Percentiles rank a stretch among this genome's conserved stretches.
Conservation (phyloP, 2,113 vertebrate species). For the Ramphastos sulfuratus region DNA sequence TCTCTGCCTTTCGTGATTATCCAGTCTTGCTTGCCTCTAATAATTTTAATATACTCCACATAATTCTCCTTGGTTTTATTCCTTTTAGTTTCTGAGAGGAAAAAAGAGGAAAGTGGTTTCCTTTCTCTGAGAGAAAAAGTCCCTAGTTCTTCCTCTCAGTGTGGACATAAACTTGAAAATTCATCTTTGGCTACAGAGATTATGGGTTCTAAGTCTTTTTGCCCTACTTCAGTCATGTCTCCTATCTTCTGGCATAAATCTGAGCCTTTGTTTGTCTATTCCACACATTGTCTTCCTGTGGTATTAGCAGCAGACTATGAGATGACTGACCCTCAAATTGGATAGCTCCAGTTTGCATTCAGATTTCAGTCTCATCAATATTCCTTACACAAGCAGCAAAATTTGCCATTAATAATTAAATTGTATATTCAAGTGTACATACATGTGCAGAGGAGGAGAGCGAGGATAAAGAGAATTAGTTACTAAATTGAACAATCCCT, state of each 20-base stretch:
- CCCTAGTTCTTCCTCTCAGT: not conserved
- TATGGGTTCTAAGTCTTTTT: not conserved
- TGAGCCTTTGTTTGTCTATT: constrained; percentile 31
- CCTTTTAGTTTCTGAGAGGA: not conserved
- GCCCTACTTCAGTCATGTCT: not conserved
- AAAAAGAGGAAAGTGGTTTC: not conserved
- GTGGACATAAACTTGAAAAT: not conserved
- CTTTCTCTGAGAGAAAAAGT: not conserved
- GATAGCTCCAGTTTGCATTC: constrained; percentile 23
- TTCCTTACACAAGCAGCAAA: constrained; percentile 18
- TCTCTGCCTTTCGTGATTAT: not conserved
- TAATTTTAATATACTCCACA: not conserved
- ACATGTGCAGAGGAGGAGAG: not conserved
- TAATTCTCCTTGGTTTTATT: not conserved
- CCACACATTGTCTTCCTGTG: constrained; percentile 26
- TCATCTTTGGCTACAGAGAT: not conserved
- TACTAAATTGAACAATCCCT: constrained; percentile 26
- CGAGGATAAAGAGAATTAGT: not conserved
- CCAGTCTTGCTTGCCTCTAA: not conserved
- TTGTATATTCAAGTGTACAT: not conserved
- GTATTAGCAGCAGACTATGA: constrained; percentile 44
- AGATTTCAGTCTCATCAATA: constrained; percentile 21
- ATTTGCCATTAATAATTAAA: constrained; percentile 46
- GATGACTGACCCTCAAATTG: constrained; percentile 34
- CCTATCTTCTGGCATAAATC: not conserved